Conservation (phyloP, 2,888 invertebrate genomes). For the Chrysopilus asiliformis region DNA sequence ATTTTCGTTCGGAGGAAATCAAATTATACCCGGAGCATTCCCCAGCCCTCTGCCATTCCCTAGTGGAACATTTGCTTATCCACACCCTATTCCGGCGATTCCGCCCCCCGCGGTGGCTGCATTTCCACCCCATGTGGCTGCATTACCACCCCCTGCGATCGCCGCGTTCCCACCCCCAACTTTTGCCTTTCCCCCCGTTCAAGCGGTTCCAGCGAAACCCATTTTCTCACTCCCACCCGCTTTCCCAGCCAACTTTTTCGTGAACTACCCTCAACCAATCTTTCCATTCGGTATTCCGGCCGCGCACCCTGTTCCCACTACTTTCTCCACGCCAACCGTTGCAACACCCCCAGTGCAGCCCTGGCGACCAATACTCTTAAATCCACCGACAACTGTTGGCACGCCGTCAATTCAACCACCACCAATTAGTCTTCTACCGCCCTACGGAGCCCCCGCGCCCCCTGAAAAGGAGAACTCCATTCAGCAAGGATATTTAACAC, state of each 20-base stretch:
- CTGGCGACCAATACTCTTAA: conserved; percentile 1
- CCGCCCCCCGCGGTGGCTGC: conserved; percentile 4
- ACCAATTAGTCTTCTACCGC: conserved; percentile 1
- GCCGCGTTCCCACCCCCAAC: conserved; percentile 10
- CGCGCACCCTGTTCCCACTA: not conserved
- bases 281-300: conserved; percentile 12
- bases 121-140: conserved; percentile 11
- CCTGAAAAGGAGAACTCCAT: too few relatives aligned
- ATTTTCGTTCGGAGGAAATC: too few relatives aligned
- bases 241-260: conserved; percentile 6
- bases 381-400: not conserved
- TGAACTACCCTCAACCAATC: conserved; percentile 16
- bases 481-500: too few relatives aligned
- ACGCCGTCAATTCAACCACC: not conserved
- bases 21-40: conserved; percentile 8
- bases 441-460: too few relatives aligned
- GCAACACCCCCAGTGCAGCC: conserved; percentile 10
- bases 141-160: conserved; percentile 6
- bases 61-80: too few relatives aligned
- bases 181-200: conserved; percentile 7
- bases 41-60: conserved; percentile 9
- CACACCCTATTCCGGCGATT: too few relatives aligned
- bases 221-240: not conserved
- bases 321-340: conserved; percentile 16
- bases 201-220: not conserved